These are phyloP conservation scores for Prochilodus magdalenae DNA, from an alignment of 2,113 vertebrate species.

Conservation along the genomic window DNA sequence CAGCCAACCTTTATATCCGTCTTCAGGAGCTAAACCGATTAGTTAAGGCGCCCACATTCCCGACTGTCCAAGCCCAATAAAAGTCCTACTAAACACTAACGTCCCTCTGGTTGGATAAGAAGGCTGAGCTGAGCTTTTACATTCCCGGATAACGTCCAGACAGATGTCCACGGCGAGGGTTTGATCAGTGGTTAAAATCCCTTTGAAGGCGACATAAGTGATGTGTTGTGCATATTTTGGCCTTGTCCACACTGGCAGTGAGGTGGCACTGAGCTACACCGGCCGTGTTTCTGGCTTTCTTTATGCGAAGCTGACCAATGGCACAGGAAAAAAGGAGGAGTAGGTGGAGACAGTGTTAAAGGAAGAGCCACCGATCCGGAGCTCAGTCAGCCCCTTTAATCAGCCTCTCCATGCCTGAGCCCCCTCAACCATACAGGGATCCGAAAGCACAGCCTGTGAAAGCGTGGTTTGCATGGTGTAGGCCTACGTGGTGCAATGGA, in stretches of 20 bases:
- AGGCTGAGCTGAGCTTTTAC: neutral
- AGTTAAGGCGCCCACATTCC: constrained; percentile 27
- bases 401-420: neutral
- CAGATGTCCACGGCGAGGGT: neutral
- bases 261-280: constrained; percentile 18
- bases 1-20: constrained; percentile 3
- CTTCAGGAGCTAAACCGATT: constrained; percentile 23
- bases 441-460: no score
- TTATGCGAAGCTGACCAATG: constrained; percentile 52
- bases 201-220: neutral
- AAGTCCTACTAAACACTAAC: neutral
- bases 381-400: constrained; percentile 21
- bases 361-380: neutral
- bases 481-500: no score
- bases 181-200: neutral
- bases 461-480: no score
- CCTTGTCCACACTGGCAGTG: neutral
- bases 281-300: constrained; percentile 37
- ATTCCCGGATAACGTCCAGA: neutral
- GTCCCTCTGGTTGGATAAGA: neutral
- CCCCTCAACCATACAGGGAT: no score
- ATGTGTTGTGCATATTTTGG: neutral
- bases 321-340: constrained; percentile 47
- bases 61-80: neutral
- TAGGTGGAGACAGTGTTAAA: constrained; percentile 16